Conservation (phyloP, 2,888 invertebrate genomes). For the Aporophyla lueneburgensis region DNA sequence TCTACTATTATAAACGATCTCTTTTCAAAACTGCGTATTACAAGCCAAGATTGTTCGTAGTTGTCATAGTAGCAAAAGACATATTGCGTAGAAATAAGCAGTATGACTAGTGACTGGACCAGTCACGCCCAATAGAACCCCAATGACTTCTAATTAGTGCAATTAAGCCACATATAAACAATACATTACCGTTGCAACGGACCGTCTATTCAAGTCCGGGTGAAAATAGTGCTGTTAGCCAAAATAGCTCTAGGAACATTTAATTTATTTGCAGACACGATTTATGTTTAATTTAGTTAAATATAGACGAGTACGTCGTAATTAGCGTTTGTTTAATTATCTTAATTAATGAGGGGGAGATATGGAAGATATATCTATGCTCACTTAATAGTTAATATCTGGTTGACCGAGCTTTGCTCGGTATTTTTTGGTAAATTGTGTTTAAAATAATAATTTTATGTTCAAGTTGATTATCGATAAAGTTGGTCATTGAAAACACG, state of each 20-base stretch:
- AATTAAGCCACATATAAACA: constrained; percentile 71
- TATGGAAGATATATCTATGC: constrained; percentile 7
- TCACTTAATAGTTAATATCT: not conserved
- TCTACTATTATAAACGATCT: not conserved
- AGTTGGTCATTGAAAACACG: too few species aligned
- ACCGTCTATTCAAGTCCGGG: constrained; percentile 23
- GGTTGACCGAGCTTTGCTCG: too few species aligned
- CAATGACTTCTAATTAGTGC: constrained; percentile 73
- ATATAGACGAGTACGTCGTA: constrained; percentile 31
- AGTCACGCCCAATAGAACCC: constrained; percentile 67
- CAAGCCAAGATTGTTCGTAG: not conserved
- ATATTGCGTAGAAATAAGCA: constrained; percentile 38
- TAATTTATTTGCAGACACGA: constrained; percentile 39
- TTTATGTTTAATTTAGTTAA: constrained; percentile 40
- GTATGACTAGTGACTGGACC: constrained; percentile 33
- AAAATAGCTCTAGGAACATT: constrained; percentile 41
- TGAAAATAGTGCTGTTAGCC: constrained; percentile 18
- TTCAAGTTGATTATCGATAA: too few species aligned
- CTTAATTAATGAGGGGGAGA: constrained; percentile 27
- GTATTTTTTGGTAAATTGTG: too few species aligned
- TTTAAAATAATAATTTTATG: too few species aligned
- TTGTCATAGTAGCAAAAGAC: constrained; percentile 21
- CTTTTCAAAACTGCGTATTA: not conserved
- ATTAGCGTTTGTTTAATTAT: constrained; percentile 57
- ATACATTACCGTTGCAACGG: constrained; percentile 57